These are phyloP conservation scores for Ramphastos sulfuratus DNA, from an alignment of 2,113 vertebrate genomes.

Conservation along the genomic window DNA sequence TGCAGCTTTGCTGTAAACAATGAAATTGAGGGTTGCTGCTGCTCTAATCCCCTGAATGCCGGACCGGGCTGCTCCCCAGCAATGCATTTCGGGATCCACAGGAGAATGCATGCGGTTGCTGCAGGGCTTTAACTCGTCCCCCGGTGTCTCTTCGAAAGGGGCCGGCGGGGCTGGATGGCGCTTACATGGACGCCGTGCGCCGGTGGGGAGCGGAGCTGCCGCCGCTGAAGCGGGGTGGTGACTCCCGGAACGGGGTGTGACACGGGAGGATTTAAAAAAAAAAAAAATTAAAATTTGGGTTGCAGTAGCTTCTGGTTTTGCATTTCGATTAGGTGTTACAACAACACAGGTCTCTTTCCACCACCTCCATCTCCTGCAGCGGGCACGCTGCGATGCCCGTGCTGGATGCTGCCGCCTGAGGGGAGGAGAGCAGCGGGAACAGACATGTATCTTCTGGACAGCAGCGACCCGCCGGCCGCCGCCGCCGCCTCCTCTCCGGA, in stretches of 20 bases:
- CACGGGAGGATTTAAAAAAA: neutral
- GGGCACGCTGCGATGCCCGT: neutral
- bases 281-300: neutral
- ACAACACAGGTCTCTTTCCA: neutral
- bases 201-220: neutral
- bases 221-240: neutral
- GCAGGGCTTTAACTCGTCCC: neutral
- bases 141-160: neutral
- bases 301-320: neutral
- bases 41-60: neutral
- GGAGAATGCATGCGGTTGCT: neutral
- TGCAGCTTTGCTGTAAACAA: conserved; percentile 58
- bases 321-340: neutral
- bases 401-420: neutral
- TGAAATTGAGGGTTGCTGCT: conserved; percentile 35
- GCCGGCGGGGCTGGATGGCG: neutral
- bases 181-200: neutral
- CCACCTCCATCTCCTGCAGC: neutral
- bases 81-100: neutral
- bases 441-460: conserved; percentile 87
- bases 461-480: conserved; percentile 69
- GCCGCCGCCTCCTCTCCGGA: conserved; percentile 71
- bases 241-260: neutral
- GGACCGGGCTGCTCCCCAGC: neutral
- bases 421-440: neutral